Conservation (phyloP, 2,797 vertebrate genomes). For the Hemitrygon akajei region DNA sequence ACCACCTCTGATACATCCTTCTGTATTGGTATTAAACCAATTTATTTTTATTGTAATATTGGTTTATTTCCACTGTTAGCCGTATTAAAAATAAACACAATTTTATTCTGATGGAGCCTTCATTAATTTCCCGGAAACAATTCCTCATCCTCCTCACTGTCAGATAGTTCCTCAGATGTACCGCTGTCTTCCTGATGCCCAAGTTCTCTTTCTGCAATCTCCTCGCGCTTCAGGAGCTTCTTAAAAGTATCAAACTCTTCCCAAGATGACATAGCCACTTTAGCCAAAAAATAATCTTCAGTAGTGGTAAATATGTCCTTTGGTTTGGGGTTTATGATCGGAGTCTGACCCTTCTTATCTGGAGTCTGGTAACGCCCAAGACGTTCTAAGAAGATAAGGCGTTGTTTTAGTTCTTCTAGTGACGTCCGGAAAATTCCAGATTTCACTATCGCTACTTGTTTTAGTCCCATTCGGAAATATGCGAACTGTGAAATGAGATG, state of each 20-base stretch:
- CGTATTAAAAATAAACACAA: neutral
- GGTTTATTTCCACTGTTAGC: neutral
- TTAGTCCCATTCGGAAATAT: conserved; percentile 87
- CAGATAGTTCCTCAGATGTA: conserved; percentile 9
- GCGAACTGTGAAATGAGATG: conserved; percentile 64
- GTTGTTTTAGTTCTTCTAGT: conserved; percentile 65
- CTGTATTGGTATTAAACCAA: neutral
- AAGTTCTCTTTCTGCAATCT: conserved; percentile 45
- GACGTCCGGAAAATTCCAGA: conserved; percentile 62
- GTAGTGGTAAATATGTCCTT: conserved; percentile 61
- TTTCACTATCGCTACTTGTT: conserved; percentile 70
- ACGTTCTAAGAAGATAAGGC: conserved; percentile 81
- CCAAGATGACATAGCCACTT: conserved; percentile 58
- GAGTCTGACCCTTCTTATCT: conserved; percentile 76
- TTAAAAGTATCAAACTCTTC: conserved; percentile 81
- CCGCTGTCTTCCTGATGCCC: conserved; percentile 36
- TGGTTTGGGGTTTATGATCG: conserved; percentile 68
- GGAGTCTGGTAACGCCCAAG: conserved; percentile 80
- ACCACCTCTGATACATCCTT: neutral
- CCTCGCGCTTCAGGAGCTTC: conserved; percentile 70
- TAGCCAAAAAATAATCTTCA: conserved; percentile 61
- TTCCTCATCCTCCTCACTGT: conserved; percentile 40
- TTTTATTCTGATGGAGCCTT: too few relatives aligned
- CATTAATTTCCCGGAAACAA: neutral
- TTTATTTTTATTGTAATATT: neutral